Percentiles rank a stretch among this genome's conserved stretches.
These are phyloP conservation scores for Trachelus troglodyta DNA, from an alignment of 2,888 invertebrate species.

Conservation along the genomic window DNA sequence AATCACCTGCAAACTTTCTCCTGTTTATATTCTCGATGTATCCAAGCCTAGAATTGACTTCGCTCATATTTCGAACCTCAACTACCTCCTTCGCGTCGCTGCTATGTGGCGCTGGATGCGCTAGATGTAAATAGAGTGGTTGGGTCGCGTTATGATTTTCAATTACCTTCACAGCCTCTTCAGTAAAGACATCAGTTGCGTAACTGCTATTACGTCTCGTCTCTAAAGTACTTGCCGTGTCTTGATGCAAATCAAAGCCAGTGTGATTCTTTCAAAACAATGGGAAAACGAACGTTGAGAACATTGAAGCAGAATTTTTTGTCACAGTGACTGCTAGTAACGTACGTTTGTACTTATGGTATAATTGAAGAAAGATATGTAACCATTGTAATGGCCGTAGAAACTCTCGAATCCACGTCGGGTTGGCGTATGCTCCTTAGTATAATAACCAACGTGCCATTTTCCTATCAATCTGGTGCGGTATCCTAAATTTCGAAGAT, in stretches of 20 bases:
- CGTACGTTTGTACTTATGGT: slow-evolving; percentile 65
- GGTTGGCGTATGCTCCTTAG: slow-evolving; percentile 74
- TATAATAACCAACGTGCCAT: slow-evolving; percentile 71
- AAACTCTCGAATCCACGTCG: slow-evolving; percentile 83
- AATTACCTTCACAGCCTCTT: slow-evolving; percentile 75
- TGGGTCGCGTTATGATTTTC: slow-evolving; percentile 68
- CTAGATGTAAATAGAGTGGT: slow-evolving; percentile 83
- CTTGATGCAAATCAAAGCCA: slow-evolving; percentile 67
- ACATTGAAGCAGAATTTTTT: background rate
- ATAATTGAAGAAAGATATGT: slow-evolving; percentile 83
- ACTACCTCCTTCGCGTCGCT: slow-evolving; percentile 76
- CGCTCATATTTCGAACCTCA: slow-evolving; percentile 75
- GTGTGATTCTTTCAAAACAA: slow-evolving; percentile 34
- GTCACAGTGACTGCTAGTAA: slow-evolving; percentile 4
- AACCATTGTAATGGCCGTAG: slow-evolving; percentile 87
- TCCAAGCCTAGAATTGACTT: slow-evolving; percentile 75
- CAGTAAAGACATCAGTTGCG: slow-evolving; percentile 77
- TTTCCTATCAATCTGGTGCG: slow-evolving; percentile 69
- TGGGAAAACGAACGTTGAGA: slow-evolving; percentile 13
- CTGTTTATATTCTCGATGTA: slow-evolving; percentile 77
- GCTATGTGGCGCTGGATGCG: slow-evolving; percentile 84
- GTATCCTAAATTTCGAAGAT: slow-evolving; percentile 68
- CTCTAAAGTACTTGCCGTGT: slow-evolving; percentile 52
- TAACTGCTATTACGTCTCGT: slow-evolving; percentile 71
- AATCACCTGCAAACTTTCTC: slow-evolving; percentile 78